Base-by-base conservation (phyloP, 1,140 invertebrate genomes). In the Bombus superbus region DNA sequence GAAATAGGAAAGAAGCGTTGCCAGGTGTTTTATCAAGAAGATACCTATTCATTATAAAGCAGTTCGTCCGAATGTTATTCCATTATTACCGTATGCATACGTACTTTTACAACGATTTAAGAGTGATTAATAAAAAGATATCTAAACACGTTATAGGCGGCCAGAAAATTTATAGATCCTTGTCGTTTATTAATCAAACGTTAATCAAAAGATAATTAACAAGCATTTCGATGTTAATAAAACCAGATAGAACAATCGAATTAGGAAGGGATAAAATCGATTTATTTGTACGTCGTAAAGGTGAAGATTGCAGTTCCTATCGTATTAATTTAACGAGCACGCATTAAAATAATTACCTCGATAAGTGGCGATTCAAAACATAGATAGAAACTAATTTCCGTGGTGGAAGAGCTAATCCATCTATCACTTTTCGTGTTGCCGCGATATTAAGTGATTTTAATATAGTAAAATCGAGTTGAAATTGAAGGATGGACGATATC, bases 141-240 rank as follows among this genome's bases (percentile, higher is more conserved):
- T 10, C 32, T 28, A 35, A 18, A 32, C 11, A 25, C 25, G 35
- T 3, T 1, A 62, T 1, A 15, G 3, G 11, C 13, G 5, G 2
- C 1, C 15, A 32, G 28, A 78, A 40, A 44, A 47, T 68, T 25
- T 3, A n/a, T 6, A 28, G 32, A 59, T 47, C 22, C n/a, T 25
- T 82, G 22, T 22, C 8, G 32, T 3, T 69, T 62, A 80, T 79
- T 53, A 72, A 80, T 84, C 25, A 64, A 47, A 47, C 15, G 6
- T 8, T 71, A 62, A 38, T 9, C 25, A 28, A 13, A 11, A 22
- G 3, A 1, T 68, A 25, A 68, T 32, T 66, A 71, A n/a, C 8
- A 4, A n/a, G 15, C 3, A 22, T 28, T 22, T 10, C 9, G 5
- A 44, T 28, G 11, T 38, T 32, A 10, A 13, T 13, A 57, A 78